phyloP scores from a whole-genome alignment of 2,113 vertebrate species.

The Elephas maximus region DNA sequence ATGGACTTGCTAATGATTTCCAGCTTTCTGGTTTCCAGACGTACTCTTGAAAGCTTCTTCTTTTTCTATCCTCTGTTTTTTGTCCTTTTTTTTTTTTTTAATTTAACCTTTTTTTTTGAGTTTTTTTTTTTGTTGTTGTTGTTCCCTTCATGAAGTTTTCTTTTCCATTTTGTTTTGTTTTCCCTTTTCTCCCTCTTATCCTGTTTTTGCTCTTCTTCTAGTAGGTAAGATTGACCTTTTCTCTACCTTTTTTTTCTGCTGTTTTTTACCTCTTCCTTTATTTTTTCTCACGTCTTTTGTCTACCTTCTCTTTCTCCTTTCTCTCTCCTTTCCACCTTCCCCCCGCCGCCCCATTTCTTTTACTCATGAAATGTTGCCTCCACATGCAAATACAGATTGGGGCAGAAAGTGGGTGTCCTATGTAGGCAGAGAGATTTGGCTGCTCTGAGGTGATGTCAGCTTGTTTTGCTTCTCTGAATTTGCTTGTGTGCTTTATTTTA shows the following conservation, averaged over 20 bases:
- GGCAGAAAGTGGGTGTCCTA: constrained; percentile 73
- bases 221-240: neutral
- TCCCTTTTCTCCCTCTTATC: constrained; percentile 75
- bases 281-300: constrained; percentile 50
- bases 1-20: constrained; percentile 94
- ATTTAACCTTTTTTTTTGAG: neutral
- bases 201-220: constrained; percentile 35
- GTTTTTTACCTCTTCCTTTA: constrained; percentile 75
- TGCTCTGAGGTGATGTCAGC: constrained; percentile 72
- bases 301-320: constrained; percentile 80
- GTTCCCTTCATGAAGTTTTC: constrained; percentile 67
- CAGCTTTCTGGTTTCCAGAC: constrained; percentile 86
- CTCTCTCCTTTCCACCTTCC: constrained; percentile 72
- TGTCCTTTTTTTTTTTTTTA: constrained; percentile 49
- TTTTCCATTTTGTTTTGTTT: constrained; percentile 32
- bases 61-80: constrained; percentile 75
- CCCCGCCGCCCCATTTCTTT: constrained; percentile 69
- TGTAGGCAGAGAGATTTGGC: constrained; percentile 76
- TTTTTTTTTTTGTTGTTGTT: neutral
- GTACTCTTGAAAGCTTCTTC: constrained; percentile 82
- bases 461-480: constrained; percentile 65
- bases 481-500: constrained; percentile 68
- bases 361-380: constrained; percentile 83
- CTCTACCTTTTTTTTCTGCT: constrained; percentile 71
- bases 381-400: constrained; percentile 79